These are phyloP conservation scores for Scaptomyza caliginosa DNA, from an alignment of 2,888 invertebrate genomes.

Conservation along the genomic window DNA sequence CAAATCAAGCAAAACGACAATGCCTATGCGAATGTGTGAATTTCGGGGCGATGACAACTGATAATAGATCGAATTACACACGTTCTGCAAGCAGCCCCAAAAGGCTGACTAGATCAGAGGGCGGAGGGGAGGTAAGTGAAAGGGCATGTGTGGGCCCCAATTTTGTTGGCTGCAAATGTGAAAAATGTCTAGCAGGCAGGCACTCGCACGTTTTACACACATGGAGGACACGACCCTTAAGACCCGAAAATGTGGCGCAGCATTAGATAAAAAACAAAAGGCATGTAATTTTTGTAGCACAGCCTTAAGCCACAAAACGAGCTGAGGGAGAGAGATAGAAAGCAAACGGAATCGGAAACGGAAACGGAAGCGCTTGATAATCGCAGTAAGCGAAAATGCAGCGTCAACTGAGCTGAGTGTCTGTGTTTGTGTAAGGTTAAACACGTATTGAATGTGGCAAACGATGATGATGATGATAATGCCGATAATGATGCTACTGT, in stretches of 20 bases:
- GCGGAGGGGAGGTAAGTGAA: not conserved
- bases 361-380: conserved; percentile 72
- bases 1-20: conserved; percentile 75
- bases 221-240: conserved; percentile 48
- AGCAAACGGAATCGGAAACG: conserved; percentile 53
- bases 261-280: conserved; percentile 74
- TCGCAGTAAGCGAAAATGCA: conserved; percentile 70
- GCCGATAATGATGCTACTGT: conserved; percentile 29
- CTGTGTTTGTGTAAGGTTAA: conserved; percentile 33
- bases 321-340: conserved; percentile 32
- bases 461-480: conserved; percentile 31
- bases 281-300: conserved; percentile 67
- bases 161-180: conserved; percentile 51
- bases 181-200: conserved; percentile 45
- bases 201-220: conserved; percentile 33
- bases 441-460: conserved; percentile 51
- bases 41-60: conserved; percentile 81
- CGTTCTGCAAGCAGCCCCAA: conserved; percentile 35
- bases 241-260: conserved; percentile 53
- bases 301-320: conserved; percentile 69
- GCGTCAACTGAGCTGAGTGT: conserved; percentile 49
- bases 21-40: conserved; percentile 74
- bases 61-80: conserved; percentile 82
- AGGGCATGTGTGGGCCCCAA: conserved; percentile 21
- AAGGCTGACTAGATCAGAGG: conserved; percentile 2